phyloP scores from a whole-genome alignment of 2,888 invertebrate genomes.

The Agriopis leucophaearia region DNA sequence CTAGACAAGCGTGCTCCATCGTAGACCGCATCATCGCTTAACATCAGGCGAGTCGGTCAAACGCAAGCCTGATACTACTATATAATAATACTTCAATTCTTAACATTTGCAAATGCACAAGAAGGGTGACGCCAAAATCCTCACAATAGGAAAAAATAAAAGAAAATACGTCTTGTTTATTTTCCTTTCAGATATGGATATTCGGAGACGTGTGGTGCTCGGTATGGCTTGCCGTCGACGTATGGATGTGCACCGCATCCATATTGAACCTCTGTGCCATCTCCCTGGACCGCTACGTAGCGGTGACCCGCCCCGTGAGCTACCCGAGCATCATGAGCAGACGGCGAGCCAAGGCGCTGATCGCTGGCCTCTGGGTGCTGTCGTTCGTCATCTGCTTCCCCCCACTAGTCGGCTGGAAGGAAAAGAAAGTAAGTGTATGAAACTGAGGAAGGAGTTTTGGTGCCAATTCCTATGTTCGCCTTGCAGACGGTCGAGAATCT shows the following conservation, averaged over 20 bases:
- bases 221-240: slow-evolving; percentile 98
- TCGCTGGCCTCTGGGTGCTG: slow-evolving; percentile 97
- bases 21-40: too few relatives aligned
- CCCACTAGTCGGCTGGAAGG: slow-evolving; percentile 97
- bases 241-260: slow-evolving; percentile 99
- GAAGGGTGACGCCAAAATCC: too few relatives aligned
- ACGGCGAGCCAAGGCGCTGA: slow-evolving; percentile 93
- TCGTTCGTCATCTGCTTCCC: slow-evolving; percentile 99
- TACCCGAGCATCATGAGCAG: slow-evolving; percentile 97
- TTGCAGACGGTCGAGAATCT: too few relatives aligned
- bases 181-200: slow-evolving; percentile 96
- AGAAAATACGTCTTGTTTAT: too few relatives aligned
- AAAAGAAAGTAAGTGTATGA: slow-evolving; percentile 69
- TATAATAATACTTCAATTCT: too few relatives aligned
- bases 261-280: slow-evolving; percentile 98
- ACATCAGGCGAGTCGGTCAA: too few relatives aligned
- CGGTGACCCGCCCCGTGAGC: slow-evolving; percentile 97
- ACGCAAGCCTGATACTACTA: too few relatives aligned
- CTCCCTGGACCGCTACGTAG: slow-evolving; percentile 97
- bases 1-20: too few relatives aligned
- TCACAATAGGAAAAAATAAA: too few relatives aligned
- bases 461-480: background rate
- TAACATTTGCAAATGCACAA: too few relatives aligned
- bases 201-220: slow-evolving; percentile 98
- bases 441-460: slow-evolving; percentile 9